Percentiles rank a stretch among this genome's conserved stretches.
Evolutionary conservation across 2,113 vertebrate genomes (phyloP).

Genomic region (Tachysurus vachellii): DNA sequence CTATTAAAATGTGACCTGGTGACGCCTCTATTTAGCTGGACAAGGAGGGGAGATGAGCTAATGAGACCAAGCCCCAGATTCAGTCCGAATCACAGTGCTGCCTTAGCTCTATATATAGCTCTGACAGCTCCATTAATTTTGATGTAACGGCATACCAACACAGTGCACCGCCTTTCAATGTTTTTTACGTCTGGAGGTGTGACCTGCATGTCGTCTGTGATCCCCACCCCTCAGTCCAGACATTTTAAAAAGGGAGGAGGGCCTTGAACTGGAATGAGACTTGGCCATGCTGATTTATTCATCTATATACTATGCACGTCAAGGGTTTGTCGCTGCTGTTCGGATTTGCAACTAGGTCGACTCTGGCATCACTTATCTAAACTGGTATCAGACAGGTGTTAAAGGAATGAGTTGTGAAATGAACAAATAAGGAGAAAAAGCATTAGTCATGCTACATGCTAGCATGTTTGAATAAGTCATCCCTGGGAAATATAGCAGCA

Average conservation of each 20-base stretch:
- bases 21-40: slow-evolving; percentile 26
- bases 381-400: background rate
- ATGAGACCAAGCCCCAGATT: slow-evolving; percentile 53
- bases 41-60: slow-evolving; percentile 34
- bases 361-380: background rate
- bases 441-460: slow-evolving; percentile 6
- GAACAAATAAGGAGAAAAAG: background rate
- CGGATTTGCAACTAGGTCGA: slow-evolving; percentile 50
- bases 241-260: background rate
- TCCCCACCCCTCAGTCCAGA: background rate
- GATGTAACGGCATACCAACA: slow-evolving; percentile 53
- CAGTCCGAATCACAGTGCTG: slow-evolving; percentile 49
- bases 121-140: slow-evolving; percentile 59
- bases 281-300: slow-evolving; percentile 38
- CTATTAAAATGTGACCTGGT: slow-evolving; percentile 43
- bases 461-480: background rate
- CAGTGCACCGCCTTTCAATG: slow-evolving; percentile 42
- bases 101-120: slow-evolving; percentile 52
- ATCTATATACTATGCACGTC: slow-evolving; percentile 13
- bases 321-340: slow-evolving; percentile 19
- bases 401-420: background rate
- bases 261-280: slow-evolving; percentile 18
- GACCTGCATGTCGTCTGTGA: slow-evolving; percentile 36
- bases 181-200: slow-evolving; percentile 51
- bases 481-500: background rate